Evolutionary conservation across 2,113 vertebrate species (phyloP).

Genomic region (Bostrychus sinensis): DNA sequence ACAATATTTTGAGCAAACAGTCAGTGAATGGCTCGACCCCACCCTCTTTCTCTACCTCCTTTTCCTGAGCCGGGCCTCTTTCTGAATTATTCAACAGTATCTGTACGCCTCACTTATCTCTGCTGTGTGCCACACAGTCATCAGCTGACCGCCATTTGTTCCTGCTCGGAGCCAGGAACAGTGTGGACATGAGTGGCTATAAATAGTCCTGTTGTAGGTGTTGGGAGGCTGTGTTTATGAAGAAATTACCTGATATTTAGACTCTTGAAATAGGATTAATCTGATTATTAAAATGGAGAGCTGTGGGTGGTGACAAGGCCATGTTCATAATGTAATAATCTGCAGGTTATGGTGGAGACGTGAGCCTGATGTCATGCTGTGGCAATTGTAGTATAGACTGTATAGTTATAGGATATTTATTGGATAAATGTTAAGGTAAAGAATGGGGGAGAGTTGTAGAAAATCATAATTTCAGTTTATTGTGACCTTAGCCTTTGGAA

Average conservation of each 20-base stretch:
- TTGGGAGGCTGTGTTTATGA: conserved; percentile 17
- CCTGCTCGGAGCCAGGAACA: conserved; percentile 30
- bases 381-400: no score
- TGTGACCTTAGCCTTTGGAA: no score
- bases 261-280: conserved; percentile 1
- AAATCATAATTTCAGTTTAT: no score
- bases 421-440: no score
- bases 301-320: conserved; percentile 10
- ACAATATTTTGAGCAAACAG: conserved; percentile 27
- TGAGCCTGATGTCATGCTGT: not conserved
- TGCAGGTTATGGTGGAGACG: conserved; percentile 2
- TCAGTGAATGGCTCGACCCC: conserved; percentile 29
- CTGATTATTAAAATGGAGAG: not conserved
- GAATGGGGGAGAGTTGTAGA: no score
- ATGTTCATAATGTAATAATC: conserved; percentile 5
- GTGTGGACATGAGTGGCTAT: conserved; percentile 47
- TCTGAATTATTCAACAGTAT: conserved; percentile 72
- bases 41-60: conserved; percentile 11
- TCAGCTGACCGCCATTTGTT: conserved; percentile 44
- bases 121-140: conserved; percentile 22
- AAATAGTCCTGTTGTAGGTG: conserved; percentile 54
- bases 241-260: conserved; percentile 13
- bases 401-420: no score
- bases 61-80: conserved; percentile 3
- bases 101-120: conserved; percentile 45